Evolutionary conservation across 2,888 invertebrate species (phyloP).

Genomic region (Caenorhabditis afra): DNA sequence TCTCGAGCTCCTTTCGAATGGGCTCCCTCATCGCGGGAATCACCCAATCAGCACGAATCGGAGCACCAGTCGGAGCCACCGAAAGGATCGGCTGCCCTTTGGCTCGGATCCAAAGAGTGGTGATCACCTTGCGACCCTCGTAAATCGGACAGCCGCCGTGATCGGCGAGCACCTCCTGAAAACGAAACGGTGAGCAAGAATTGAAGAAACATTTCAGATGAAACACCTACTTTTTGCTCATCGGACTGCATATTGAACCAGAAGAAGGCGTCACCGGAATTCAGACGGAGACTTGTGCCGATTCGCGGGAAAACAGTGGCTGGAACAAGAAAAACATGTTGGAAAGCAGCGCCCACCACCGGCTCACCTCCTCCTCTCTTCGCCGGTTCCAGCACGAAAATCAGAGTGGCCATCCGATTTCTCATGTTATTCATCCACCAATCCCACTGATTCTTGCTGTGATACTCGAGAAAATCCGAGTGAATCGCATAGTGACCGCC

Average conservation of each 20-base stretch:
- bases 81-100: conserved; percentile 35
- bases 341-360: no score
- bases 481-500: conserved; percentile 68
- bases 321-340: conserved; percentile 6
- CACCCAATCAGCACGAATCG: conserved; percentile 27
- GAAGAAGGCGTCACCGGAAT: conserved; percentile 72
- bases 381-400: conserved; percentile 65
- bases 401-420: conserved; percentile 72
- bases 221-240: conserved; percentile 30
- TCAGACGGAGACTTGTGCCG: conserved; percentile 60
- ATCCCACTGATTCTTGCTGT: conserved; percentile 35
- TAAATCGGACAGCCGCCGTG: conserved; percentile 76
- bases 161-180: conserved; percentile 53
- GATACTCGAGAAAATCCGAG: conserved; percentile 51
- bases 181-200: neutral
- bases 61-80: conserved; percentile 12
- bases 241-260: conserved; percentile 73
- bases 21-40: conserved; percentile 22
- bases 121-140: conserved; percentile 71
- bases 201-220: neutral
- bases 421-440: conserved; percentile 62
- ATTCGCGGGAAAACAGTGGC: conserved; percentile 73
- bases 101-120: conserved; percentile 60
- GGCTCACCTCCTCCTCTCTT: conserved; percentile 39
- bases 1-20: neutral